phyloP scores from a whole-genome alignment of 2,113 vertebrate genomes.

The Gracilinanus agilis region DNA sequence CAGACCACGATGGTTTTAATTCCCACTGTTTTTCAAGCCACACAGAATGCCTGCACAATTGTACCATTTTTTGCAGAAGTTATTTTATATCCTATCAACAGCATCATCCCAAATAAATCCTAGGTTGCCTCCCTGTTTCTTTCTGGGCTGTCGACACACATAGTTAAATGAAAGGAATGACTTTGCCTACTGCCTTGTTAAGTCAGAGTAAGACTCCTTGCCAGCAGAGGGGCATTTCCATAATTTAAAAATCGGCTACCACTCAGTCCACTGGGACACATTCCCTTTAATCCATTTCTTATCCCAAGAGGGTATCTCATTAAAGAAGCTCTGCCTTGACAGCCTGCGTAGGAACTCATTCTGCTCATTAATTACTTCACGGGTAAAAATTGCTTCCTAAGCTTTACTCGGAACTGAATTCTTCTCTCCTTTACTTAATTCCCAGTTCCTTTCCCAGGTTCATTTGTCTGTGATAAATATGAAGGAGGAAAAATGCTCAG shows the following conservation, averaged over 20 bases:
- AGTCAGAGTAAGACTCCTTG: constrained; percentile 25
- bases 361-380: constrained; percentile 72
- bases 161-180: constrained; percentile 40
- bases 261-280: constrained; percentile 32
- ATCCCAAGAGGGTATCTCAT: constrained; percentile 62
- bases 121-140: constrained; percentile 30
- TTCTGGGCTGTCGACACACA: constrained; percentile 19
- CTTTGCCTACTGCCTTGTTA: constrained; percentile 23
- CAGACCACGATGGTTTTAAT: not conserved
- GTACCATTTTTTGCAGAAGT: not conserved
- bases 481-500: constrained; percentile 30
- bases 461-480: constrained; percentile 66
- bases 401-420: constrained; percentile 59
- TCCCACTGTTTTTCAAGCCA: not conserved
- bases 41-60: not conserved
- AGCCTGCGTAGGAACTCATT: constrained; percentile 58
- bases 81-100: not conserved
- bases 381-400: constrained; percentile 67
- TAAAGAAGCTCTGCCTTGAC: constrained; percentile 62
- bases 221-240: constrained; percentile 8
- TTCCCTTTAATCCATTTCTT: constrained; percentile 52
- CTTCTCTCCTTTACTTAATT: constrained; percentile 54
- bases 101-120: constrained; percentile 23
- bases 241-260: constrained; percentile 57
- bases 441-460: constrained; percentile 52